Conservation (phyloP, 2,797 vertebrate genomes). For the Halcyon badia region DNA sequence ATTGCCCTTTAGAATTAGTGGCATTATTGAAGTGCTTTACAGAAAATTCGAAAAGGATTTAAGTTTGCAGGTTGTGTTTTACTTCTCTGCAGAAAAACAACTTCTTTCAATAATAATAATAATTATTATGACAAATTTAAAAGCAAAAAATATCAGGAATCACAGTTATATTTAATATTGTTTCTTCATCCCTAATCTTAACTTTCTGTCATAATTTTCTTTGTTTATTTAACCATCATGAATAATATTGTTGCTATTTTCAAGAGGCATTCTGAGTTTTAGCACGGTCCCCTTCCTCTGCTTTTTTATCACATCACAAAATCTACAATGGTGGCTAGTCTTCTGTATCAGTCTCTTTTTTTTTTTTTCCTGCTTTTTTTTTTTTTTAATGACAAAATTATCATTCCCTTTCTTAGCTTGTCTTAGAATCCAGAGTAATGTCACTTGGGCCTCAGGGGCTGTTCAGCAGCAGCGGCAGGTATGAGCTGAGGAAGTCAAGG, state of each 20-base stretch:
- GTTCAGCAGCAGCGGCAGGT: slow-evolving; percentile 15
- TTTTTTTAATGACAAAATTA: slow-evolving; percentile 34
- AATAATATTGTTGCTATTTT: neutral
- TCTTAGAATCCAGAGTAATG: slow-evolving; percentile 49
- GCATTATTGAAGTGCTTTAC: neutral
- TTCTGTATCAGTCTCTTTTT: neutral
- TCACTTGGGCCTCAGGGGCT: slow-evolving; percentile 34
- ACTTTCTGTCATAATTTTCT: neutral
- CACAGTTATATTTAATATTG: neutral
- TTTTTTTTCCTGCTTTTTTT: neutral
- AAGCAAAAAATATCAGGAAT: neutral
- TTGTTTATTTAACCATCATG: neutral
- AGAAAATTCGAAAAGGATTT: neutral
- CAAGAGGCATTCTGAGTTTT: neutral
- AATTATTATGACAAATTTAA: neutral
- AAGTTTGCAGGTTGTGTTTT: neutral
- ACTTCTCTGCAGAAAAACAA: neutral
- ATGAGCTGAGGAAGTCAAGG: slow-evolving; percentile 29
- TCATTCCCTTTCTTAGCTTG: slow-evolving; percentile 29
- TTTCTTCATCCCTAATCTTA: neutral
- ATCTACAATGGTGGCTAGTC: neutral
- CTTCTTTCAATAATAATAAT: neutral
- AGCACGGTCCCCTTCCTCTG: neutral
- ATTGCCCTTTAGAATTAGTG: neutral
- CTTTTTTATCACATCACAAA: neutral